Percentiles rank a stretch among this genome's conserved stretches.
Evolutionary conservation across 2,888 invertebrate species (phyloP).

Genomic region (Diarsia rubi): DNA sequence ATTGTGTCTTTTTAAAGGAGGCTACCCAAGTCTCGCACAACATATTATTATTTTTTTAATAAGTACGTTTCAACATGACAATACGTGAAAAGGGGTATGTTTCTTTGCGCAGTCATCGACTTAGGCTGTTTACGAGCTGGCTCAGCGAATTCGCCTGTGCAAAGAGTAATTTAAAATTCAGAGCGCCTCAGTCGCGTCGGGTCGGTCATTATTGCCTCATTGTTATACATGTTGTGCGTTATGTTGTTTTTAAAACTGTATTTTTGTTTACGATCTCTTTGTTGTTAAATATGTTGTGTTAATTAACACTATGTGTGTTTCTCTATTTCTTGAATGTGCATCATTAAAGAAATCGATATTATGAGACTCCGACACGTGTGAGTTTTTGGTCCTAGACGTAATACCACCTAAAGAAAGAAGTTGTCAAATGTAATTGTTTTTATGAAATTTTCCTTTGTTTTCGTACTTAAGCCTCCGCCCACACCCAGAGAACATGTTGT

Average conservation of each 20-base stretch:
- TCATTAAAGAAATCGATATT: neutral
- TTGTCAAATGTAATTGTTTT: conserved; percentile 23
- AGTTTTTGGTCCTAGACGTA: conserved; percentile 15
- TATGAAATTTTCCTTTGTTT: conserved; percentile 17
- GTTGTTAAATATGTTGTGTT: conserved; percentile 18
- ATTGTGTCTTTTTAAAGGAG: too few species aligned
- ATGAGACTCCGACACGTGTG: neutral
- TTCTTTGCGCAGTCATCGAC: conserved; percentile 63
- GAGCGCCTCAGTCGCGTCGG: conserved; percentile 79
- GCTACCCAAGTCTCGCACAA: neutral
- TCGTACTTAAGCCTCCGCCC: neutral
- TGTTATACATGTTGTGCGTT: conserved; percentile 69
- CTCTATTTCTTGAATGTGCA: neutral
- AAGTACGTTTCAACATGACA: conserved; percentile 34
- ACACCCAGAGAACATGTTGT: neutral
- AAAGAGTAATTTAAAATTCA: conserved; percentile 89
- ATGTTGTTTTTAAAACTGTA: conserved; percentile 61
- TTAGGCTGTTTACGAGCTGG: conserved; percentile 80
- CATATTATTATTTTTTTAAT: conserved; percentile 11
- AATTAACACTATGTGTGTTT: neutral
- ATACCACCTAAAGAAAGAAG: conserved; percentile 7
- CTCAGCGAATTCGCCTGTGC: conserved; percentile 83
- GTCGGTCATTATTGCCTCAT: conserved; percentile 83
- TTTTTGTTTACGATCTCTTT: conserved; percentile 43
- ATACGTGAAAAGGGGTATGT: conserved; percentile 57